Evolutionary conservation across 2,113 vertebrate species (phyloP).

Genomic region (Arizona elegans): DNA sequence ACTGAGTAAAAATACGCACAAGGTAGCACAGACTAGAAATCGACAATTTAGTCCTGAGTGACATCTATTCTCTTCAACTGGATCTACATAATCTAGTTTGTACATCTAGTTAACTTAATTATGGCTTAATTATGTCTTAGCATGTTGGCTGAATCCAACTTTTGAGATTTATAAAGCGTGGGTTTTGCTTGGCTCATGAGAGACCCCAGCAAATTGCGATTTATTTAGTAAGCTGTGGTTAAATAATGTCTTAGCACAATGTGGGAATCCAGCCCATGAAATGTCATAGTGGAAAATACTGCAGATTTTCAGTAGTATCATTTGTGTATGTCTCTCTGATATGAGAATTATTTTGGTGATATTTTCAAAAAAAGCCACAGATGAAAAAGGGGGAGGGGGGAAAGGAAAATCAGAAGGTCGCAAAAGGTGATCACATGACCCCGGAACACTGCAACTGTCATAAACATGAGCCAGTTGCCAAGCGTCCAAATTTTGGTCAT

Average conservation of each 20-base stretch:
- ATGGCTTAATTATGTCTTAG: background rate
- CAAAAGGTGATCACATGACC: background rate
- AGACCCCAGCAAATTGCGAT: background rate
- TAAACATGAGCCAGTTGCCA: background rate
- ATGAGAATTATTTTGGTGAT: background rate
- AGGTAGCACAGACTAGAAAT: background rate
- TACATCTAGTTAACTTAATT: background rate
- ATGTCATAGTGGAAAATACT: background rate
- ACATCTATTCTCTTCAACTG: background rate
- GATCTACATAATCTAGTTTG: background rate
- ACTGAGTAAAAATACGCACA: background rate
- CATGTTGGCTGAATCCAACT: background rate
- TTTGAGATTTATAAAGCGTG: background rate
- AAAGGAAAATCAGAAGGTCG: background rate
- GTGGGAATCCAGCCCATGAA: background rate
- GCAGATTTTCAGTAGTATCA: background rate
- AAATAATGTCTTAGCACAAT: background rate
- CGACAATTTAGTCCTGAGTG: background rate
- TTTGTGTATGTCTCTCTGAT: background rate
- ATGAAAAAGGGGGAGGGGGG: background rate
- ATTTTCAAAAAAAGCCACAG: background rate
- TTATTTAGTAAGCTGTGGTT: background rate
- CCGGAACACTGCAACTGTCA: background rate
- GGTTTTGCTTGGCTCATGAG: background rate
- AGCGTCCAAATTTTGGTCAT: background rate